Evolutionary conservation across 92 coral and sea anemone species (phyloP), one percentile per base, ranked within the genome.

Genomic region (Epizoanthus scotinus): DNA sequence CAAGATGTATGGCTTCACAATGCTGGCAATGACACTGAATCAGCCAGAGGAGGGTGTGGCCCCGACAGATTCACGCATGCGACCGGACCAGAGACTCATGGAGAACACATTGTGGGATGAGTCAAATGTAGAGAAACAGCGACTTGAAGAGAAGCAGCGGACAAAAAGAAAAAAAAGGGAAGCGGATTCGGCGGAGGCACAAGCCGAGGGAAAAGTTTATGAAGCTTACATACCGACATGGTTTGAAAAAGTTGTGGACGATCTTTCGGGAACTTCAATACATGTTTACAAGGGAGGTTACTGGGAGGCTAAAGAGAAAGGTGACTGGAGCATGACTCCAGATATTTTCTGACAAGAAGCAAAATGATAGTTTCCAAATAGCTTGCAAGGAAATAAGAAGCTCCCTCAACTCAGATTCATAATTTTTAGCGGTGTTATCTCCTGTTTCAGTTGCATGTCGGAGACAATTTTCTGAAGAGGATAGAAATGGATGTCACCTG

Each of bases 221-320:
- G 99, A 96, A 78, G 98, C 89, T 13, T 93, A 93, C 86, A 91
- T 83, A 71, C 99, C 99, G 1, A 85, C 83, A 17, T 96, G 99
- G 99, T 96, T 96, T 87, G 99, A 96, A 80, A 88, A 87, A 47
- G 91, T 96, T 15, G 85, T 87, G 31, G 99, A 93, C 56, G 99
- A 96, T 70, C 74, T 89, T 54, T 89, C 94, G 0, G 83, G 79
- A 22, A 81, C 89, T 20, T 83, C 90, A 29, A 80, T 96, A 73
- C 98, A 93, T 81, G 99, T 96, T 7, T 96, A 96, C 85, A 96
- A 91, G 82, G 99, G 99, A 2, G 99, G 99, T 18, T 96, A 96
- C 61, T 96, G 99, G 99, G 99, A 96, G 60, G 98, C 98, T 15
- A 96, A 96, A 65, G 99, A 93, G 79, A 93, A 90, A 68, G 79